Conservation (phyloP, 1,140 invertebrate genomes). For the Frieseomelitta varia region DNA sequence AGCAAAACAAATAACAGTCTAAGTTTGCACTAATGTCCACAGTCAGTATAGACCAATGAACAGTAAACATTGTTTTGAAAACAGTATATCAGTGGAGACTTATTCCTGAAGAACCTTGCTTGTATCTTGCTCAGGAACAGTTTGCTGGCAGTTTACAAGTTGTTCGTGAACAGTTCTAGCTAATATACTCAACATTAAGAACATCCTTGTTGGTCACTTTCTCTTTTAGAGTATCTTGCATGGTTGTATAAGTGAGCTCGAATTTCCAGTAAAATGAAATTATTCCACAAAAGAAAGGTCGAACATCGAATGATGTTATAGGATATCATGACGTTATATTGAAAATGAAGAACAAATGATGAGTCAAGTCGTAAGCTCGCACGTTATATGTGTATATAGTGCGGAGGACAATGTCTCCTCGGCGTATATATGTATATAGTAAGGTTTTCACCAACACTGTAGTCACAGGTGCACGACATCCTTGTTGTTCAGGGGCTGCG, state of each 20-base stretch:
- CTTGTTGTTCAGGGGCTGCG: constrained; percentile 47
- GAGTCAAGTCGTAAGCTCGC: neutral
- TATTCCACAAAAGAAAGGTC: neutral
- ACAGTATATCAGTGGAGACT: neutral
- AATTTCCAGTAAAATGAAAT: constrained; percentile 15
- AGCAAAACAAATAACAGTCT: neutral
- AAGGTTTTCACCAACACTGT: constrained; percentile 38
- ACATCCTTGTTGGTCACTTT: constrained; percentile 3
- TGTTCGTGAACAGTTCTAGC: neutral
- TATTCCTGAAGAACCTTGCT: neutral
- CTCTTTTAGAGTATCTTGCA: constrained; percentile 24
- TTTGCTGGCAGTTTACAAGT: neutral
- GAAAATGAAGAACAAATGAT: neutral
- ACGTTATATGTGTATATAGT: neutral
- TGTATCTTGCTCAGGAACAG: neutral
- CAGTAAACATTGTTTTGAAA: neutral
- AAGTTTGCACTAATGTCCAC: neutral
- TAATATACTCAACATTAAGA: neutral
- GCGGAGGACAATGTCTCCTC: constrained; percentile 20
- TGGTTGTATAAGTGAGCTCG: neutral
- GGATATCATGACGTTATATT: neutral
- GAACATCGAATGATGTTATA: constrained; percentile 8
- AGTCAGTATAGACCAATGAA: neutral
- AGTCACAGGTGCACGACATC: constrained; percentile 57
- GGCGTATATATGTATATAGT: constrained; percentile 21